Conservation (phyloP, 2,113 vertebrate species). For the Cochlearius cochlearius region DNA sequence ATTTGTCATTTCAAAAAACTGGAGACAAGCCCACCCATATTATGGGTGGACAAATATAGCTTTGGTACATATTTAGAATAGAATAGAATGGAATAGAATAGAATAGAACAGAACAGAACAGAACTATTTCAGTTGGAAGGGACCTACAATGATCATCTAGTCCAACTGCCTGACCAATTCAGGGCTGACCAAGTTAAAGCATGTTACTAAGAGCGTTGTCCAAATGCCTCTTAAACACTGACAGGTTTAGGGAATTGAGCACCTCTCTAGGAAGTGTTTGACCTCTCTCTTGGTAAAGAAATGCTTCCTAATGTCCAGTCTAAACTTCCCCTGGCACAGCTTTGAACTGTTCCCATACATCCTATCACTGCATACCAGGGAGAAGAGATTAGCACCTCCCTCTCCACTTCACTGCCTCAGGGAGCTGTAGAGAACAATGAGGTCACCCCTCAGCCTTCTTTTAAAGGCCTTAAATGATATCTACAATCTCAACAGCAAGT, state of each 20-base stretch:
- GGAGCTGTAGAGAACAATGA: neutral
- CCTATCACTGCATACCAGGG: accelerated
- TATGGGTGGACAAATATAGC: neutral
- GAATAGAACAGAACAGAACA: no score
- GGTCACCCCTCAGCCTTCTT: neutral
- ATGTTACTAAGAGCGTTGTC: neutral
- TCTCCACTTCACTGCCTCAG: no score
- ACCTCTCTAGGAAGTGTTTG: neutral
- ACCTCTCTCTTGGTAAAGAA: accelerated
- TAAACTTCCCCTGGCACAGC: neutral
- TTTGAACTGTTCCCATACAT: neutral
- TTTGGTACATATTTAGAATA: neutral
- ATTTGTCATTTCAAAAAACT: neutral
- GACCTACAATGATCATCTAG: neutral
- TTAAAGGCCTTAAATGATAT: neutral
- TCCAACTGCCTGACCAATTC: neutral
- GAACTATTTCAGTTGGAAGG: neutral
- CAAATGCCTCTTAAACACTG: neutral
- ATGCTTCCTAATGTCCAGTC: neutral
- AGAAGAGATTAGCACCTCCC: neutral
- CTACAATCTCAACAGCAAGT: neutral
- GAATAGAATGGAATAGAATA: no score
- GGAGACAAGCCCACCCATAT: neutral
- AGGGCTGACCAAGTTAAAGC: neutral
- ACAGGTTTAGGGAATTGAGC: neutral